phyloP scores from a whole-genome alignment of 1,140 invertebrate genomes.

The Goniozus legneri region DNA sequence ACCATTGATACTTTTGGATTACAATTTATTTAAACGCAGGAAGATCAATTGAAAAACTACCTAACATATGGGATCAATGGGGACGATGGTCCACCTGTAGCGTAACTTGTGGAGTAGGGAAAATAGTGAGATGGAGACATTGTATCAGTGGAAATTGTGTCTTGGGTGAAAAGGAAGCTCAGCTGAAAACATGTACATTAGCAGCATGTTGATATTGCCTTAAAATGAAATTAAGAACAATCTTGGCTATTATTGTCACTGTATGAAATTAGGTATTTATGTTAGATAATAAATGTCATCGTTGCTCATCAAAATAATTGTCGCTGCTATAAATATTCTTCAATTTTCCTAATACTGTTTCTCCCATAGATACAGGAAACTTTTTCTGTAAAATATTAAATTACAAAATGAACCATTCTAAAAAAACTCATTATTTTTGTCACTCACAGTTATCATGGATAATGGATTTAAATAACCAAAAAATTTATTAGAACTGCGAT shows the following conservation, averaged over 20 bases:
- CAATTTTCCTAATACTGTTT: too few species aligned
- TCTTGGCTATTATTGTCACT: too few species aligned
- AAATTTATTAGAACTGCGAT: conserved; percentile 34
- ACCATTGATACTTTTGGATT: background rate
- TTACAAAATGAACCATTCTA: background rate
- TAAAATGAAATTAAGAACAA: conserved; percentile 12
- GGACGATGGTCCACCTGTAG: conserved; percentile 27
- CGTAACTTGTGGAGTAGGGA: conserved; percentile 29
- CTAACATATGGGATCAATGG: conserved; percentile 23
- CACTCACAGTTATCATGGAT: conserved; percentile 22
- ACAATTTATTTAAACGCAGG: background rate
- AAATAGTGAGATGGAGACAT: conserved; percentile 32
- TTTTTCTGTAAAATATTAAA: too few species aligned
- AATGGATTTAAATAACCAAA: conserved; percentile 38
- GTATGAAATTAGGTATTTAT: background rate
- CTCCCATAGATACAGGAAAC: too few species aligned
- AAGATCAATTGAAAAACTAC: background rate
- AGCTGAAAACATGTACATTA: conserved; percentile 22
- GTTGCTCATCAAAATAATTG: too few species aligned
- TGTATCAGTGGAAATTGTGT: conserved; percentile 19
- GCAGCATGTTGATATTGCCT: conserved; percentile 28
- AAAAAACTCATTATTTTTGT: conserved; percentile 18
- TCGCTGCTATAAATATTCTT: too few species aligned
- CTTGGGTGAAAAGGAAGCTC: conserved; percentile 26
- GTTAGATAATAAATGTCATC: background rate